Percentiles rank a stretch among this genome's conserved stretches.
Evolutionary conservation across 2,888 invertebrate genomes (phyloP).

Genomic region (Apotomis turbidana): DNA sequence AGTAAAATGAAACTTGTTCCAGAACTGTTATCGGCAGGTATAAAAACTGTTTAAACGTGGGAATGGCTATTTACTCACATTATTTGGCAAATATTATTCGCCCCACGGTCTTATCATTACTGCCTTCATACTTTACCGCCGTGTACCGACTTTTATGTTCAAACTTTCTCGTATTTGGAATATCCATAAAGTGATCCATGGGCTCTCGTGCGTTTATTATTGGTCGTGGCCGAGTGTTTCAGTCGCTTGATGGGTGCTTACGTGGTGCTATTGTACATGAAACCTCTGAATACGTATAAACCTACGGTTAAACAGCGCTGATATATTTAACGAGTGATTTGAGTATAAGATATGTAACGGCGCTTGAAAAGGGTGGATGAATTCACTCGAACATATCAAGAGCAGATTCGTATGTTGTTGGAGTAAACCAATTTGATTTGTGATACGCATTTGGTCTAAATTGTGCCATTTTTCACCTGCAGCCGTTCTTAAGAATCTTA

Average conservation of each 20-base stretch:
- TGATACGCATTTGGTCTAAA: background rate
- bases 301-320: background rate
- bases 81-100: background rate
- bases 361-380: background rate
- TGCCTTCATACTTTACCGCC: slow-evolving; percentile 12
- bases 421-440: background rate
- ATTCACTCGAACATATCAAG: background rate
- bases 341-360: slow-evolving; percentile 8
- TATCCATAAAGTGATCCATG: slow-evolving; percentile 34
- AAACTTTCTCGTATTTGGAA: slow-evolving; percentile 17
- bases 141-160: slow-evolving; percentile 12
- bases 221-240: slow-evolving; percentile 15
- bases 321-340: slow-evolving; percentile 28
- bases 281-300: slow-evolving; percentile 18
- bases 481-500: background rate
- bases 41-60: background rate
- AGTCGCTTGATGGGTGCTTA: slow-evolving; percentile 19
- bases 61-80: background rate
- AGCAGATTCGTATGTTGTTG: background rate
- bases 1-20: background rate
- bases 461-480: background rate
- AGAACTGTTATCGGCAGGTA: background rate
- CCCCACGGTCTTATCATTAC: slow-evolving; percentile 5
- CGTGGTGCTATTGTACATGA: slow-evolving; percentile 8
- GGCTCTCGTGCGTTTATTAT: slow-evolving; percentile 21